These are phyloP conservation scores for mouse (Mus musculus) DNA, from an alignment of 2,113 vertebrate species.

Conservation along the genomic window DNA sequence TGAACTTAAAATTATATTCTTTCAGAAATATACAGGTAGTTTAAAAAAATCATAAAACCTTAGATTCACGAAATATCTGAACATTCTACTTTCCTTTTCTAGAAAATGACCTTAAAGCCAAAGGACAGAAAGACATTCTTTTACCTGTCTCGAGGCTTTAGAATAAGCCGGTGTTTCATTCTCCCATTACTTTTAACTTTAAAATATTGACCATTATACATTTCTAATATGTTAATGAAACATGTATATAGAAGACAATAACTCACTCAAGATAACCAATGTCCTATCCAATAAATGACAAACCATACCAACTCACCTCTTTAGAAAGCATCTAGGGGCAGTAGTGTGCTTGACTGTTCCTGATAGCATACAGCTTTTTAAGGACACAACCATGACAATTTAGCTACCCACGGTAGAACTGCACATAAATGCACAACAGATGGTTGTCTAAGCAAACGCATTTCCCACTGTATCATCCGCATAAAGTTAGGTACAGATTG, in stretches of 20 bases:
- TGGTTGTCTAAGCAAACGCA: constrained; percentile 69
- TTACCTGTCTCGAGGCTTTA: background rate
- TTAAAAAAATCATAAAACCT: constrained; percentile 25
- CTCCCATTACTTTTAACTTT: constrained; percentile 6
- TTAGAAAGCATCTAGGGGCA: constrained; percentile 46
- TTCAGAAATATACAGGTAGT: background rate
- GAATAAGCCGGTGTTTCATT: constrained; percentile 21
- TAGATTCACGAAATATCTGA: background rate
- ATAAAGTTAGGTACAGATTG: constrained; percentile 64
- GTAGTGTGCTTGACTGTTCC: constrained; percentile 7
- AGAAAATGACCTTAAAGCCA: constrained; percentile 5
- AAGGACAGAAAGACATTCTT: background rate
- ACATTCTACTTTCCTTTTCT: constrained; percentile 11
- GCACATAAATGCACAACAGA: constrained; percentile 55
- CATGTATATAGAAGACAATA: constrained; percentile 9
- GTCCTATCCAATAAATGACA: constrained; percentile 40
- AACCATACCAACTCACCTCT: constrained; percentile 8
- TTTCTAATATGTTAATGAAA: background rate
- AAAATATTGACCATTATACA: constrained; percentile 35
- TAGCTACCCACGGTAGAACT: constrained; percentile 11
- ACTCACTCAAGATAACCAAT: background rate
- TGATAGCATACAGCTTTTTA: constrained; percentile 54
- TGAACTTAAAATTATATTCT: background rate
- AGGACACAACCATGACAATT: constrained; percentile 26
- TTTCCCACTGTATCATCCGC: constrained; percentile 74